A percentile compares a stretch with the other conserved stretches of the same genome.
These are phyloP conservation scores for Ictidomys tridecemlineatus DNA, from an alignment of 2,113 vertebrate species.

Conservation along the genomic window DNA sequence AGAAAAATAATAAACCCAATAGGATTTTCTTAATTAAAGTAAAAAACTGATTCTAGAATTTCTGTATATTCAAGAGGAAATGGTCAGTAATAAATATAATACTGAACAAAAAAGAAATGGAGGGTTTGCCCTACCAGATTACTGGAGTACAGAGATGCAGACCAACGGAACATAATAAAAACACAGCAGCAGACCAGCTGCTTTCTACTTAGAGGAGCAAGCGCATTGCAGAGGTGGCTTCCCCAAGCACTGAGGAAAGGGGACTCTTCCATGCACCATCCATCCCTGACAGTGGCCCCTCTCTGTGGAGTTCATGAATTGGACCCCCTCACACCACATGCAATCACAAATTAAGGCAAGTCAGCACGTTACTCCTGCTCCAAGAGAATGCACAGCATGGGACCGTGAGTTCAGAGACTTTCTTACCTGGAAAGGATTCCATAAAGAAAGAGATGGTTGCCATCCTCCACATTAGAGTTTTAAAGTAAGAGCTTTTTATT, in stretches of 20 bases:
- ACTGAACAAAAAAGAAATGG: background rate
- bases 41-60: conserved; percentile 38
- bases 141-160: background rate
- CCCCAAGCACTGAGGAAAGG: background rate
- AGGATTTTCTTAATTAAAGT: conserved; percentile 41
- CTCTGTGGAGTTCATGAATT: background rate
- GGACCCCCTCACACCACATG: background rate
- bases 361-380: background rate
- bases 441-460: conserved; percentile 12
- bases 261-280: background rate
- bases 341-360: background rate
- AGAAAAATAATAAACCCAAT: background rate
- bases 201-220: background rate
- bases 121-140: background rate
- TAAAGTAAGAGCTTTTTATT: background rate
- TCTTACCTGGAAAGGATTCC: background rate
- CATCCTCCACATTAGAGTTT: background rate
- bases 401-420: background rate
- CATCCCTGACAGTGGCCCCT: background rate
- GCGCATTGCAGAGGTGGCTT: background rate
- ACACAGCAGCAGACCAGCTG: background rate
- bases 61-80: background rate
- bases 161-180: background rate
- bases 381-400: background rate
- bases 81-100: background rate